These are phyloP conservation scores for Vireo altiloquus DNA, from an alignment of 2,113 vertebrate species.

Conservation along the genomic window DNA sequence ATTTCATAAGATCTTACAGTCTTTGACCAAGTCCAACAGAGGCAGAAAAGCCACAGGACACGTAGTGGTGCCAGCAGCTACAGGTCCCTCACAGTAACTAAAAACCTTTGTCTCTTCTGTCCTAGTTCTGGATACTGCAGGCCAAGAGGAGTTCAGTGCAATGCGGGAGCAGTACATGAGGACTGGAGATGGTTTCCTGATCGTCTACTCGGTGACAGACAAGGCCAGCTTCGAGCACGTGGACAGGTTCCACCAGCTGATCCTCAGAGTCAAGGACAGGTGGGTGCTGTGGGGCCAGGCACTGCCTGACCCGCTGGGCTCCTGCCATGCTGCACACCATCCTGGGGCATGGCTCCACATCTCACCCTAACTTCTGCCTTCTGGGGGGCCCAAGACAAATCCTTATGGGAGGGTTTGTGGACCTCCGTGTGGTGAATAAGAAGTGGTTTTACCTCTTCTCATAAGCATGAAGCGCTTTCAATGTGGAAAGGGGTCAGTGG, in stretches of 20 bases:
- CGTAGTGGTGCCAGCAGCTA: background rate
- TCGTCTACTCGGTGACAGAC: slow-evolving; percentile 96
- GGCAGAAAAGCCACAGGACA: background rate
- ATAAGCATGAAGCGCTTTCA: background rate
- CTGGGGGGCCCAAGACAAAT: background rate
- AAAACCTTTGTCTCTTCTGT: background rate
- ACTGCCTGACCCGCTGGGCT: background rate
- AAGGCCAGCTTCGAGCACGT: slow-evolving; percentile 99
- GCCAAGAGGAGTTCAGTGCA: slow-evolving; percentile 98
- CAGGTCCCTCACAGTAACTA: background rate
- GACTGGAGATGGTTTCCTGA: slow-evolving; percentile 96
- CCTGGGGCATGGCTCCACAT: fast-evolving
- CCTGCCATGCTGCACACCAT: fast-evolving
- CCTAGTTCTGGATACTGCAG: slow-evolving; percentile 93
- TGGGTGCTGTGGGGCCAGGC: slow-evolving; percentile 38
- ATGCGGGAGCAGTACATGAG: slow-evolving; percentile 99
- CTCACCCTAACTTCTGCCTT: background rate
- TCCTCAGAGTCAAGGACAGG: slow-evolving; percentile 98
- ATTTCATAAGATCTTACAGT: background rate
- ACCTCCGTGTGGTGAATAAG: background rate
- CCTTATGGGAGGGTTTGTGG: background rate
- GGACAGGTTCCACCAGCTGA: slow-evolving; percentile 97
- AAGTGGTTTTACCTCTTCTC: background rate
- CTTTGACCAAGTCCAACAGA: background rate
- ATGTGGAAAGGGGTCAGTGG: background rate